Base-by-base conservation (phyloP, 2,888 invertebrate genomes). In the Ypsolopha scabrella region DNA sequence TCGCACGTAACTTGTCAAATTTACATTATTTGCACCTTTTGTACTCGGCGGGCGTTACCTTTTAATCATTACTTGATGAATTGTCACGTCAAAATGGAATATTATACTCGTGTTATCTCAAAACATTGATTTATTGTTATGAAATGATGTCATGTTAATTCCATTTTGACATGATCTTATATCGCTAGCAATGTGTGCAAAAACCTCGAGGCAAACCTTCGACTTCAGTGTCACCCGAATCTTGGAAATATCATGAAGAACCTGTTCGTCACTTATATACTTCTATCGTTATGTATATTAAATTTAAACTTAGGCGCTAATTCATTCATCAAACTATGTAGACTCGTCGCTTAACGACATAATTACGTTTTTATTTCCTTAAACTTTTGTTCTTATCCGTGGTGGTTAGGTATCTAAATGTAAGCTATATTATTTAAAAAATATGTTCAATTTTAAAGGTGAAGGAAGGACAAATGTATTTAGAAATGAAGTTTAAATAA, bases 101-200 rank as follows among this genome's bases (percentile, higher is more conserved):
- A 60, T 49, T 36, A n/a, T 14, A 41, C 47, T 41, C 11, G 14
- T 44, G 11, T 41, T 51, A 41, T 48, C 53, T 41, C 39, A 24
- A 51, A 53, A 48, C 14, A 1, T 39, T 52, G 35, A 35, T 41
- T 24, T 24, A 8, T 44, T 13, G 50, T 13, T 43, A 37, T 41
- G n/a, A n/a, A n/a, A n/a, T n/a, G 24, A 24, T 46, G 34, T 41
- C 36, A 10, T 8, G 8, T 14, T 7, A 35, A 35, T 55, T 53
- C 68, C 75, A 74, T 82, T 81, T 71, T 72, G 75, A 68, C 74
- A 58, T 75, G 69, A 61, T 61, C 61, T 65, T 61, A 70, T 77
- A 80, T 77, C 74, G 72, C 79, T 80, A 82, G 81, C 82, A 80
- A 82, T 83, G 85, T 85, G 85, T 83, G 85, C 83, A 81, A 81